Evolutionary conservation across 2,888 invertebrate genomes (phyloP).

Genomic region (Cerastis rubricosa): DNA sequence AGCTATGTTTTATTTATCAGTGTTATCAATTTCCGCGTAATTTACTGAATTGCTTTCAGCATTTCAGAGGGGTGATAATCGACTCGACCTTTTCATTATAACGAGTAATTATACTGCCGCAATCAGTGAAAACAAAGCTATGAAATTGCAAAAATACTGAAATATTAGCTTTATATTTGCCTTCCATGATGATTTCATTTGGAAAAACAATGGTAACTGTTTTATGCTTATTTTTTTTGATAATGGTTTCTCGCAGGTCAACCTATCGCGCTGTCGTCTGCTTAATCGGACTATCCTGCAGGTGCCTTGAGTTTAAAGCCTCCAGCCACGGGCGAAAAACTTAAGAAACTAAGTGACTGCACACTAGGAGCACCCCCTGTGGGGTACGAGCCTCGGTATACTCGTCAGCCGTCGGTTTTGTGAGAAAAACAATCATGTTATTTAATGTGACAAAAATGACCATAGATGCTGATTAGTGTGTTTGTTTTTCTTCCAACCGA

Average conservation of each 20-base stretch:
- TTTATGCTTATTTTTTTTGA: background rate
- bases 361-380: too few relatives aligned
- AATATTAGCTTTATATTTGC: background rate
- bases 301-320: too few relatives aligned
- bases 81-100: slow-evolving; percentile 44
- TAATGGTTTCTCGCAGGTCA: too few relatives aligned
- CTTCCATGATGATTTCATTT: background rate
- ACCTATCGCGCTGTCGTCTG: too few relatives aligned
- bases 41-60: slow-evolving; percentile 15
- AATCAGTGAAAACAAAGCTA: slow-evolving; percentile 25
- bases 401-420: too few relatives aligned
- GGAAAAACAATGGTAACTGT: background rate
- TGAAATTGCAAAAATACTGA: background rate
- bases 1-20: slow-evolving; percentile 32
- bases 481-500: slow-evolving; percentile 30
- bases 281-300: too few relatives aligned
- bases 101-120: background rate
- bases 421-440: background rate
- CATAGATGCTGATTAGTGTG: slow-evolving; percentile 26
- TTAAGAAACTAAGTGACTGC: too few relatives aligned
- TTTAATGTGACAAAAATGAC: slow-evolving; percentile 5
- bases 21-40: slow-evolving; percentile 35
- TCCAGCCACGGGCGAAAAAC: too few relatives aligned
- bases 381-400: too few relatives aligned
- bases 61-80: slow-evolving; percentile 22